A percentile compares a stretch with the other conserved stretches of the same genome.
phyloP scores from a whole-genome alignment of 1,140 invertebrate species.

The Chrysopa pallens region DNA sequence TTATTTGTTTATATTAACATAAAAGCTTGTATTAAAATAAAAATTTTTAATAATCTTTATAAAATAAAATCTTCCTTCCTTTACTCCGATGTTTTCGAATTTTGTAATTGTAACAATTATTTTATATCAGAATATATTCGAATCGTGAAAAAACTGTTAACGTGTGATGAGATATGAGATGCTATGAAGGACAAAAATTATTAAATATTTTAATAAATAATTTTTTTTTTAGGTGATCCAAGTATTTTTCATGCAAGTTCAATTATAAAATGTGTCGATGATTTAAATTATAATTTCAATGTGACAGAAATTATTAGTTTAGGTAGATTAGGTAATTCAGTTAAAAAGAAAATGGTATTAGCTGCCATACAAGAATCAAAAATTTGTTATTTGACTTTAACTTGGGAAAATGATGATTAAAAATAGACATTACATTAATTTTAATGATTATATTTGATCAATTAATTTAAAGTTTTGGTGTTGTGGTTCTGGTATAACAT shows the following conservation, averaged over 20 bases:
- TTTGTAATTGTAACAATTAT: too few relatives aligned
- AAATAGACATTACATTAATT: not conserved
- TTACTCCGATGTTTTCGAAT: too few relatives aligned
- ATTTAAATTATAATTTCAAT: conserved; percentile 15
- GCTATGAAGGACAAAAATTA: too few relatives aligned
- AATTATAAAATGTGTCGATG: conserved; percentile 32
- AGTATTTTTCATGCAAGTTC: conserved; percentile 37
- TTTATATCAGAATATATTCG: too few relatives aligned
- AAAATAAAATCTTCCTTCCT: too few relatives aligned
- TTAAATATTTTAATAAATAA: conserved; percentile 7
- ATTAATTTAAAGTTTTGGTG: conserved; percentile 55
- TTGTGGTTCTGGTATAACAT: conserved; percentile 55
- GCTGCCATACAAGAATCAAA: conserved; percentile 21
- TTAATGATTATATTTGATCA: conserved; percentile 35
- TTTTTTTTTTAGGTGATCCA: conserved; percentile 31
- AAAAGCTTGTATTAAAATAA: too few relatives aligned
- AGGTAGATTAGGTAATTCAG: conserved; percentile 33
- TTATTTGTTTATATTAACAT: too few relatives aligned
- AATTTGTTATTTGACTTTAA: conserved; percentile 32
- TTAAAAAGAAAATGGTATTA: conserved; percentile 33
- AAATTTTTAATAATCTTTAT: too few relatives aligned
- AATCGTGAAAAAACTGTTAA: too few relatives aligned
- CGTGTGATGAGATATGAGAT: too few relatives aligned
- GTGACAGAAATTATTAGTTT: conserved; percentile 28
- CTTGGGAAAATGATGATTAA: conserved; percentile 24